Conservation (phyloP, 2,888 invertebrate genomes). For the Tromatobia lineatoria region DNA sequence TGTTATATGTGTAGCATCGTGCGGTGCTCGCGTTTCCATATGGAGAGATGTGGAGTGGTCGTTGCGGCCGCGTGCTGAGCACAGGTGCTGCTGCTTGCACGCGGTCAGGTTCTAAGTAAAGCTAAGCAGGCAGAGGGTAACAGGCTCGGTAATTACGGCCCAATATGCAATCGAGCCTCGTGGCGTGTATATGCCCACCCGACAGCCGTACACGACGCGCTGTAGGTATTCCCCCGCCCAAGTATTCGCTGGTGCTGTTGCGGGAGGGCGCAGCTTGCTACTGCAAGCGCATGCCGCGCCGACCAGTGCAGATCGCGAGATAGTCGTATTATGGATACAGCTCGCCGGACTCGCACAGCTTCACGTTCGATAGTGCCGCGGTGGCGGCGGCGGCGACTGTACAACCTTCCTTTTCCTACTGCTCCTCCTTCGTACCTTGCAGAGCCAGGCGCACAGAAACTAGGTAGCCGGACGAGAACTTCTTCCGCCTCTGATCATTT, state of each 20-base stretch:
- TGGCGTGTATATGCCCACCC: constrained; percentile 49
- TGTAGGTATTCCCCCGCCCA: constrained; percentile 61
- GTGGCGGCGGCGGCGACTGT: constrained; percentile 28
- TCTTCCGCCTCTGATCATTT: constrained; percentile 62
- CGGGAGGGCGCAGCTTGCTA: constrained; percentile 48
- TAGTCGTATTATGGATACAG: constrained; percentile 81
- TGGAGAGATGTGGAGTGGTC: constrained; percentile 43
- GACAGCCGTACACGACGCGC: constrained; percentile 67
- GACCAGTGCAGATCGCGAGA: constrained; percentile 80
- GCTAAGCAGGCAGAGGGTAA: constrained; percentile 71
- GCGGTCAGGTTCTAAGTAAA: constrained; percentile 69
- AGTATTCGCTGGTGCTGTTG: constrained; percentile 62
- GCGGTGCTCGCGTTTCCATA: constrained; percentile 61
- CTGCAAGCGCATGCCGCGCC: constrained; percentile 74
- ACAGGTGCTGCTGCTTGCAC: constrained; percentile 63
- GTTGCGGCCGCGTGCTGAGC: constrained; percentile 28
- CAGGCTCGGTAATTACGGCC: constrained; percentile 80
- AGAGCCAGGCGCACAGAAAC: background rate
- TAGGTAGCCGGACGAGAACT: constrained; percentile 7
- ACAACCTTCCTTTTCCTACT: constrained; percentile 48
- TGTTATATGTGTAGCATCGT: constrained; percentile 25
- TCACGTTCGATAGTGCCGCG: constrained; percentile 69
- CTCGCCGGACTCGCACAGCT: constrained; percentile 66
- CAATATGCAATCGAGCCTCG: constrained; percentile 80
- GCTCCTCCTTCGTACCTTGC: constrained; percentile 28